Evolutionary conservation across 2,888 invertebrate species (phyloP).

Genomic region (Plebejus argus): DNA sequence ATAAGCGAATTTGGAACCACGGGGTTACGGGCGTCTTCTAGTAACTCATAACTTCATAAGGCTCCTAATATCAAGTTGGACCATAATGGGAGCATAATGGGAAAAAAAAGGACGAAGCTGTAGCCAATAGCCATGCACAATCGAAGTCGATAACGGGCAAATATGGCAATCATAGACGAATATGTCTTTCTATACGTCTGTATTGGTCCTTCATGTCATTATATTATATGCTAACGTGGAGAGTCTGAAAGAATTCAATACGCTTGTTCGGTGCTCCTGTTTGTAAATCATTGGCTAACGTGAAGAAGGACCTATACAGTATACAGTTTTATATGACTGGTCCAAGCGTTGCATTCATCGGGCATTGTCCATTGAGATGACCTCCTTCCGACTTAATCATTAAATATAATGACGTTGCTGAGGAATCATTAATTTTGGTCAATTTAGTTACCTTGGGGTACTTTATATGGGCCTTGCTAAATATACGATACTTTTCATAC

Average conservation of each 20-base stretch:
- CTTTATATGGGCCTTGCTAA: neutral
- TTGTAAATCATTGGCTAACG: no score
- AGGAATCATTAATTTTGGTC: neutral
- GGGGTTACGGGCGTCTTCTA: no score
- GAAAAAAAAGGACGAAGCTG: no score
- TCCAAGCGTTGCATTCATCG: neutral
- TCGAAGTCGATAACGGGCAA: neutral
- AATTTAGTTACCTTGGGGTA: neutral
- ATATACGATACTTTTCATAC: neutral
- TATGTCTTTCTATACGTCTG: neutral
- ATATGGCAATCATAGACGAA: neutral
- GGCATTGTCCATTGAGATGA: constrained; percentile 38
- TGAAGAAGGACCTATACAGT: neutral
- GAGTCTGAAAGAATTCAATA: no score
- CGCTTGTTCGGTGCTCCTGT: no score
- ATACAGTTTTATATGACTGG: constrained; percentile 49
- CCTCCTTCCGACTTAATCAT: constrained; percentile 20
- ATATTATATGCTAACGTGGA: neutral
- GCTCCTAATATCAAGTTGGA: no score
- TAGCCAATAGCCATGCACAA: no score
- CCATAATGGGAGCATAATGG: no score
- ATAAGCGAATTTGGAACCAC: no score
- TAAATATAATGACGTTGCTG: neutral
- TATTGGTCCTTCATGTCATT: no score
- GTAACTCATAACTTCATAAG: no score